Percentiles rank a stretch among this genome's conserved stretches.
Evolutionary conservation across 1,140 invertebrate genomes (phyloP).

Genomic region (Branchinecta lynchi): DNA sequence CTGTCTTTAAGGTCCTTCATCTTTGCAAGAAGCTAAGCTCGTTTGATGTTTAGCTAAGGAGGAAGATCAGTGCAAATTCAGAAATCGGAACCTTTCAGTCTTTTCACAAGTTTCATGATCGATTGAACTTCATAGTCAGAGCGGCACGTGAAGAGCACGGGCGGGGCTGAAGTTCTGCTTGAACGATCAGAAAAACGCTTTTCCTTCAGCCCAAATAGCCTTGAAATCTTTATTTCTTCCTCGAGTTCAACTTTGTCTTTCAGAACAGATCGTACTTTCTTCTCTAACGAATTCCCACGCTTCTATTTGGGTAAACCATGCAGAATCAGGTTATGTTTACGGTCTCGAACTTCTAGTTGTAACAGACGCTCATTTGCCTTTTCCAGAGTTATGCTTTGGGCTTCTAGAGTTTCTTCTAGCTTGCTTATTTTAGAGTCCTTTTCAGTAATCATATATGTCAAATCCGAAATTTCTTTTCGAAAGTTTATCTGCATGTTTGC

Average conservation of each 20-base stretch:
- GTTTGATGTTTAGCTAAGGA: background rate
- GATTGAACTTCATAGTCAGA: background rate
- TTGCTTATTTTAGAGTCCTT: constrained; percentile 5
- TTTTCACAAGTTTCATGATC: constrained; percentile 11
- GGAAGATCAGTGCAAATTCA: background rate
- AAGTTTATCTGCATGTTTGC: background rate
- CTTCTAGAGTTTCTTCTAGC: constrained; percentile 7
- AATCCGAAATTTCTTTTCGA: background rate
- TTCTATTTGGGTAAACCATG: background rate
- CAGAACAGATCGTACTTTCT: background rate
- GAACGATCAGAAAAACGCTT: background rate
- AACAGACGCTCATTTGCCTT: background rate
- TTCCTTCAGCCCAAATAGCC: background rate
- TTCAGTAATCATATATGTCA: background rate
- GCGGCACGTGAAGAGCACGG: background rate
- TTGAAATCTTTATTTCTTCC: background rate
- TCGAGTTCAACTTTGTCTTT: background rate
- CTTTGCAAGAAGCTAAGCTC: background rate
- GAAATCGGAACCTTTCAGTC: background rate
- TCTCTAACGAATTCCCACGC: background rate
- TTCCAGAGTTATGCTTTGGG: background rate
- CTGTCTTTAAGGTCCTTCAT: constrained; percentile 8
- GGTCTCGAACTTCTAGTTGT: background rate
- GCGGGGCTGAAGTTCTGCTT: background rate
- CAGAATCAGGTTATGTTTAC: background rate